Percentiles rank a stretch among this genome's conserved stretches.
Evolutionary conservation across 2,888 invertebrate genomes (phyloP).

Genomic region (Sinotaia quadrata): DNA sequence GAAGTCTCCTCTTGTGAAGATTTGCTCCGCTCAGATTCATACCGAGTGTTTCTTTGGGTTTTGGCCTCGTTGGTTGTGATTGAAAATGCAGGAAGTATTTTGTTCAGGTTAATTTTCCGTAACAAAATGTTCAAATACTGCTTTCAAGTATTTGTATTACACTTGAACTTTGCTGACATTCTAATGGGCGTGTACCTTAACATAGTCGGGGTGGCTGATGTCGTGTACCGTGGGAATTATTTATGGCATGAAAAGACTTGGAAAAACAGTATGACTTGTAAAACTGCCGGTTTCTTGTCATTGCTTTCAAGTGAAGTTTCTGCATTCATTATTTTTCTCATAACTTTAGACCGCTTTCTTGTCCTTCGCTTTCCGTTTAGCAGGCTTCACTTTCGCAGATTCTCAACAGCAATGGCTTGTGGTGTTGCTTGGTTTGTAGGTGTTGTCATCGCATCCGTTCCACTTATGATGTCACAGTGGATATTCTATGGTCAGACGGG

Average conservation of each 20-base stretch:
- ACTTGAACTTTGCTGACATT: slow-evolving; percentile 30
- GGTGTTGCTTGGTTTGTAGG: no score
- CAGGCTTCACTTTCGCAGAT: no score
- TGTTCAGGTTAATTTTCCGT: slow-evolving; percentile 21
- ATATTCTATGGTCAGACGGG: no score
- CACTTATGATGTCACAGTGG: no score
- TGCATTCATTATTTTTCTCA: no score
- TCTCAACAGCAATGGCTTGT: no score
- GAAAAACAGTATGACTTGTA: slow-evolving; percentile 44
- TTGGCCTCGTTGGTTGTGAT: slow-evolving; percentile 22
- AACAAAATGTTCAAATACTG: not conserved
- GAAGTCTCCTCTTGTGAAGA: slow-evolving; percentile 32
- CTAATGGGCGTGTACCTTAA: slow-evolving; percentile 48
- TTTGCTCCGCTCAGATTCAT: slow-evolving; percentile 12
- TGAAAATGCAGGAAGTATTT: slow-evolving; percentile 24
- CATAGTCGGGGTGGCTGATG: slow-evolving; percentile 46
- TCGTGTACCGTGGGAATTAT: slow-evolving; percentile 45
- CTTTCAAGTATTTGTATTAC: slow-evolving; percentile 22
- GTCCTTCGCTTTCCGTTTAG: no score
- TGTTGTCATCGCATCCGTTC: no score
- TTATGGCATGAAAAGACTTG: slow-evolving; percentile 46
- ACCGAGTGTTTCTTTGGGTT: slow-evolving; percentile 25
- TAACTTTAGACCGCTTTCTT: no score
- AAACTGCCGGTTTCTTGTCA: no score
- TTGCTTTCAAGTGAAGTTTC: no score